Evolutionary conservation across 2,888 invertebrate genomes (phyloP), one percentile per base, ranked within the genome.

Genomic region (Meiosimyza decipiens): DNA sequence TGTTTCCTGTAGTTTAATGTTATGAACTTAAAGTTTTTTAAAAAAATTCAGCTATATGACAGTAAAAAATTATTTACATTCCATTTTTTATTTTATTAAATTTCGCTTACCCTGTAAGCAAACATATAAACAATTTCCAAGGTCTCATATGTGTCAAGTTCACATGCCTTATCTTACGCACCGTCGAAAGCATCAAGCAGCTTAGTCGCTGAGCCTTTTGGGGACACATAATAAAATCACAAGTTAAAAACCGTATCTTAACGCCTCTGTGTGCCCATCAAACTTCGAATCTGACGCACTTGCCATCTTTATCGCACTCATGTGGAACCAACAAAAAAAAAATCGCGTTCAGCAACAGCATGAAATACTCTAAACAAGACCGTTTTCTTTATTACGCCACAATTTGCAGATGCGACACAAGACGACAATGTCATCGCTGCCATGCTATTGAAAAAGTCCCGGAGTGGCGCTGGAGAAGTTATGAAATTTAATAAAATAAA

Each of bases 341-440:
- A 40, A 55, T 52, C 28, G 65, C 66, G 66, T 12, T 40, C 40
- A 54, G 55, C 66, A 55, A 66, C 66, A 66, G 54, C 57, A 49
- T 57, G 18, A 55, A 57, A 60, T 33, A 70, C 40, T 6, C 62
- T 51, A 62, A 40, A 70, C 70, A 62, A 51, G 52, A 51, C 70
- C 52, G 51, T 71, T 71, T 71, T 67, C 65, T 57, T 62, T 63
- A 71, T 54, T 72, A 69, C 59, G 69, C 66, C 75, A 69, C 73
- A 73, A 71, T 73, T 75, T 71, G 71, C 71, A 75, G 71, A 73
- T 73, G 71, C 59, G 68, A 67, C 67, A 71, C 47, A 57, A 71
- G 12, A 60, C 51, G 60, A 64, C 52, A 65, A 28, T 18, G 49
- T 18, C 16, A 40, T 40, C 57, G 47, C 54, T 15, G 55, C 47